phyloP scores from a whole-genome alignment of 64 coral and sea anemone species.

The Catalaphyllia jardinei region DNA sequence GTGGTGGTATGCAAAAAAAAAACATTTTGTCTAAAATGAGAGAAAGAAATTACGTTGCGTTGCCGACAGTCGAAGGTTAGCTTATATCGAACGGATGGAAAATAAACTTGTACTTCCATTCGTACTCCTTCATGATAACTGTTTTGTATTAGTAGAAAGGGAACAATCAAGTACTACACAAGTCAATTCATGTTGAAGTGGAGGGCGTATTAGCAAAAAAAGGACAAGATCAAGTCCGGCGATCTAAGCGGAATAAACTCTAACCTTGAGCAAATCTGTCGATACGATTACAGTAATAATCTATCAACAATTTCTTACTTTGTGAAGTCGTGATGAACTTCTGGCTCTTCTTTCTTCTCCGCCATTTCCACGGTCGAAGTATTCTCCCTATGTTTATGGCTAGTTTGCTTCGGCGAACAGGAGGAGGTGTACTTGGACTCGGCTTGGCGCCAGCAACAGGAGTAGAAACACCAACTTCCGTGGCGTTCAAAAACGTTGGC shows the following conservation, averaged over 20 bases:
- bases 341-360: conserved; percentile 46
- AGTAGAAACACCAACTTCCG: conserved; percentile 8
- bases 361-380: conserved; percentile 40
- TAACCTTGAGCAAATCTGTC: neutral
- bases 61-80: neutral
- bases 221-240: neutral
- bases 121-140: neutral
- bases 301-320: conserved; percentile 8
- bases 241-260: neutral
- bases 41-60: neutral
- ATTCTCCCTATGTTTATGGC: conserved; percentile 32
- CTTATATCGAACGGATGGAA: too few species aligned
- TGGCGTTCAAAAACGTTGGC: conserved; percentile 14
- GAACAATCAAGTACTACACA: neutral
- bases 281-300: neutral
- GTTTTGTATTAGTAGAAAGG: neutral
- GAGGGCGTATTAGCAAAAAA: neutral
- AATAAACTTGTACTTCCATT: neutral
- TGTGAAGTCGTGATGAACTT: conserved; percentile 42
- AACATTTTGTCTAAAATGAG: conserved; percentile 10
- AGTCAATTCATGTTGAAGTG: neutral
- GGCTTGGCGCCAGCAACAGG: neutral
- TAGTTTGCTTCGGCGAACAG: conserved; percentile 29
- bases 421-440: conserved; percentile 17
- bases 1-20: neutral